Conservation (phyloP, 2,113 vertebrate genomes). For the Pycnonotus jocosus region DNA sequence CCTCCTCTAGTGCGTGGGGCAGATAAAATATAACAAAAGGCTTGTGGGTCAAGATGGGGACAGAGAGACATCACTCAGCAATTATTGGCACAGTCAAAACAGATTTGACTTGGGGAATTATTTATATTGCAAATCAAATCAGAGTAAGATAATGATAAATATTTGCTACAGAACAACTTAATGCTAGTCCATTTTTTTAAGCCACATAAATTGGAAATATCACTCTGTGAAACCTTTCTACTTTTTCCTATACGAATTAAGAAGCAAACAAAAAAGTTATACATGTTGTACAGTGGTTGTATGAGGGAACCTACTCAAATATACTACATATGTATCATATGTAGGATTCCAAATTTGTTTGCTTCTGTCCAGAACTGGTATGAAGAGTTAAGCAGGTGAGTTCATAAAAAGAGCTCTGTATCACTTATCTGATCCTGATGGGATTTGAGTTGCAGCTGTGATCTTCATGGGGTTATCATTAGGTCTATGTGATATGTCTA, state of each 20-base stretch:
- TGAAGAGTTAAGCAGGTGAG: neutral
- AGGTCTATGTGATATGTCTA: neutral
- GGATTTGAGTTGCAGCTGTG: neutral
- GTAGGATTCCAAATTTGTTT: neutral
- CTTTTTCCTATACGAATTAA: neutral
- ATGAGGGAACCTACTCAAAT: neutral
- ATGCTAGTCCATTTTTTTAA: neutral
- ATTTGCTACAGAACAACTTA: neutral
- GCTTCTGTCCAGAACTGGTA: neutral
- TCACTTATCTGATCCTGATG: neutral
- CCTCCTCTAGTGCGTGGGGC: neutral
- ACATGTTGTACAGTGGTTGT: neutral
- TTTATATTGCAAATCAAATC: neutral
- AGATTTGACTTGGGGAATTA: neutral
- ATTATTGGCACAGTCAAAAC: rapidly evolving
- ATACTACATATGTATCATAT: neutral
- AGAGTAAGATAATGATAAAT: neutral
- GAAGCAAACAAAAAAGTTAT: neutral
- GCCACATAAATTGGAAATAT: neutral
- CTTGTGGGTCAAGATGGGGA: neutral
- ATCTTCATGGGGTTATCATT: neutral
- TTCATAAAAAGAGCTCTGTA: neutral
- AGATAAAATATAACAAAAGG: neutral
- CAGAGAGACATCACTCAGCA: neutral
- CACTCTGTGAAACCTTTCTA: neutral